phyloP scores from a whole-genome alignment of 2,113 vertebrate species.

The Motacilla alba region DNA sequence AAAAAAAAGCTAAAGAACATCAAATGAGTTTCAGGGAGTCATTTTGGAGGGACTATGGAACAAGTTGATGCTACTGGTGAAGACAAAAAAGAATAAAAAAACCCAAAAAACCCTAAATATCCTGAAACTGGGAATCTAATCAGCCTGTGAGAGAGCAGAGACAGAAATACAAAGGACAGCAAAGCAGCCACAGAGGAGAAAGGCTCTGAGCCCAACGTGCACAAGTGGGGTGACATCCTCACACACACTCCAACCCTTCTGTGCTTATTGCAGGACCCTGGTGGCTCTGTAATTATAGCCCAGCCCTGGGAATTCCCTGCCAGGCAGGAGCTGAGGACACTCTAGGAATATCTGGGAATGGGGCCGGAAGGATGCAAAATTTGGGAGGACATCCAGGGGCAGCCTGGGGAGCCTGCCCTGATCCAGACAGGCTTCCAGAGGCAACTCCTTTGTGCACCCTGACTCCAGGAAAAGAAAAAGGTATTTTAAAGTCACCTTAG shows the following conservation, averaged over 20 bases:
- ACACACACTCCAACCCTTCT: background rate
- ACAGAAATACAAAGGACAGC: background rate
- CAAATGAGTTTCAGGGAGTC: background rate
- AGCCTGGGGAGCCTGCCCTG: rapidly evolving
- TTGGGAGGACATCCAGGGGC: background rate
- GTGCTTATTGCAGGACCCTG: background rate
- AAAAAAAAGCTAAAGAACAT: background rate
- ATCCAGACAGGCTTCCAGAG: background rate
- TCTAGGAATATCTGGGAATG: rapidly evolving
- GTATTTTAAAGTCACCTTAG: conserved; percentile 60
- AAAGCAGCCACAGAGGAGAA: background rate
- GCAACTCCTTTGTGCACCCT: background rate
- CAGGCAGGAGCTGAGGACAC: background rate
- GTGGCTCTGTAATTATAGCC: conserved; percentile 4
- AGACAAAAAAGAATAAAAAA: background rate
- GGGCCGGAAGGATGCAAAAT: rapidly evolving
- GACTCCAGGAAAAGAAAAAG: background rate
- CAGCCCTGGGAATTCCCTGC: background rate
- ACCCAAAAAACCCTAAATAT: background rate
- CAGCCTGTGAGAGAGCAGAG: background rate
- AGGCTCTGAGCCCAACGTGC: rapidly evolving
- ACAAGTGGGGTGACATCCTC: background rate
- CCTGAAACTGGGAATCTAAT: background rate
- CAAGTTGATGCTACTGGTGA: background rate
- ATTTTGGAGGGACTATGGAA: background rate